Base-by-base conservation (phyloP, 2,888 invertebrate species). In the Petrolisthes manimaculis region DNA sequence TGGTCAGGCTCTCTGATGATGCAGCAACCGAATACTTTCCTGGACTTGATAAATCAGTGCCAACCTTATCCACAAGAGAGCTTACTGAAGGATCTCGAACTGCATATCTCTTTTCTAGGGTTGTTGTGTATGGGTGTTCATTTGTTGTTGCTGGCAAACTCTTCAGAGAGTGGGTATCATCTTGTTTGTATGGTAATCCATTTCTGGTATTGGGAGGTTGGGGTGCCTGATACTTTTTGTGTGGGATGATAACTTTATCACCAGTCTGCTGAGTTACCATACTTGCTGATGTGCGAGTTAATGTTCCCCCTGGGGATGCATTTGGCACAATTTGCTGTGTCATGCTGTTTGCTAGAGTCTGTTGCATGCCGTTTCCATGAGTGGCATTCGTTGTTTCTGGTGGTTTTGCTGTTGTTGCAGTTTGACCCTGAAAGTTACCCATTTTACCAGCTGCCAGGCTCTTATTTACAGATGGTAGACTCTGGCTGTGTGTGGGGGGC, bases 211-310 rank as follows among this genome's bases (percentile, higher is more conserved):
- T 21, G 21, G 90, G 88, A 54, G 88, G 90, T 55, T 83, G 83
- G 61, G 90, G 90, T 5, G 90, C 90, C 18, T 74, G 86, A 67
- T 90, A 90, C 67, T 90, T 90, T 71, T 86, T 90, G 77, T 71
- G 83, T 14, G 75, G 37, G 55, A 24, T 71, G 71, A 14, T n/a
- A n/a, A 71, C 18, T 71, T 21, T 71, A 6, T 71, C 71, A 71
- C 71, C 71, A 81, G 67, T 5, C 67, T 81, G 67, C 67, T 81
- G 67, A 5, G 54, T n/a, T 67, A 21, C 21, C 4, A 5, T 67
- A 56, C 21, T 14, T 9, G 24, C 4, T 24, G 51, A 55, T 8
- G 55, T 80, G 18, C 12, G 14, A n/a, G 9, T 61, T 61, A 18
- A 12, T 9, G 61, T 61, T 61, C 12, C 61, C 61, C 61, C 61